A percentile compares a stretch with the other conserved stretches of the same genome.
Conservation (phyloP, 2,113 vertebrate genomes). For the Takifugu flavidus region DNA sequence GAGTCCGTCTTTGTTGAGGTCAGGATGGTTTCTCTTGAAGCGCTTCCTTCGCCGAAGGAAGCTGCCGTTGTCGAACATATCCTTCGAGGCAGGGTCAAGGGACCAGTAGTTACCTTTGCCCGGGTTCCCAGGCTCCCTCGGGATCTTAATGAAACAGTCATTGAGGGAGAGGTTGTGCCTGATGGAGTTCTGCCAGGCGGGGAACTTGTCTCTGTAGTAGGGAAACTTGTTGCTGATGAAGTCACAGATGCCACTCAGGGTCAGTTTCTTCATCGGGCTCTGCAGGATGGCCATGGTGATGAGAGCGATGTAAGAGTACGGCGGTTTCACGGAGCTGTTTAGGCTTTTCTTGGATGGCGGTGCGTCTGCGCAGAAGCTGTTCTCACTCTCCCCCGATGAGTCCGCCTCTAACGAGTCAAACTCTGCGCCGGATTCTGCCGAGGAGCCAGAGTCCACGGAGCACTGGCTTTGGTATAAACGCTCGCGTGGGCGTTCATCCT, state of each 20-base stretch:
- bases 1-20: conserved; percentile 65
- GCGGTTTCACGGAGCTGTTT: conserved; percentile 78
- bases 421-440: conserved; percentile 58
- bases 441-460: conserved; percentile 41
- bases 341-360: conserved; percentile 28
- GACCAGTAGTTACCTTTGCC: conserved; percentile 98
- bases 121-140: conserved; percentile 88
- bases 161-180: conserved; percentile 95
- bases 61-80: conserved; percentile 92
- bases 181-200: conserved; percentile 95
- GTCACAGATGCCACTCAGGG: conserved; percentile 88
- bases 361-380: conserved; percentile 57
- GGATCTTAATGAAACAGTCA: conserved; percentile 96
- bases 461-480: conserved; percentile 28
- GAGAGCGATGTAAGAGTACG: conserved; percentile 90
- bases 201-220: conserved; percentile 85
- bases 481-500: conserved; percentile 45
- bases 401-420: conserved; percentile 70
- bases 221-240: conserved; percentile 90
- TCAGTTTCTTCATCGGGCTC: conserved; percentile 84
- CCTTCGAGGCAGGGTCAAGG: conserved; percentile 85
- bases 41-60: conserved; percentile 87
- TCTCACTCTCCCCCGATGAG: conserved; percentile 67
- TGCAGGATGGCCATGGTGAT: conserved; percentile 93
- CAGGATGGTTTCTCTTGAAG: conserved; percentile 82